Base-by-base conservation (phyloP, 2,113 vertebrate species). In the Cromileptes altivelis region DNA sequence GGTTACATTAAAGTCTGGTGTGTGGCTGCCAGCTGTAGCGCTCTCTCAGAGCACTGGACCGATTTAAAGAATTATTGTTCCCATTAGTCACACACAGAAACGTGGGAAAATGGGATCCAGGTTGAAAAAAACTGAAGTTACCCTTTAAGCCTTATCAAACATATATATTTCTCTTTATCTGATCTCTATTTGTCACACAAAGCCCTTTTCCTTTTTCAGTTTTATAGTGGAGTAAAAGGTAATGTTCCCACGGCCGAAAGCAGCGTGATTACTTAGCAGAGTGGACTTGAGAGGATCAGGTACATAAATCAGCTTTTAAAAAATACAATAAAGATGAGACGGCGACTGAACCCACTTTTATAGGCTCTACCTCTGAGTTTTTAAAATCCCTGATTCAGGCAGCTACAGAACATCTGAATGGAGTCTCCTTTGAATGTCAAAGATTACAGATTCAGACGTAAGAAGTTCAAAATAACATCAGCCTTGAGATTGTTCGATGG, bases 301-400 rank as follows among this genome's bases (percentile, higher is more conserved):
- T 19, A 18, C 63, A 81, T 88, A 61, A 81, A 83, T 83, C 61
- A 50, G 68, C 71, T 73, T 87, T 60, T 55, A 67, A 45, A 62
- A 75, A 74, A 70, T 7, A 71, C 75, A 73, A 52, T 53, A 33
- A 73, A 81, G 73, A 67, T 55, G 30, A 71, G 62, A 64, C 42
- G 2, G 18, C 0, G 74, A 37, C 18, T 68, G 40, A 64, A 67
- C 4, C 13, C 13, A 37, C 33, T 72, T 85, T 72, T 64, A 83
- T 50, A 53, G 27, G 33, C 15, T 70, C 19, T 52, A 6, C 47
- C 23, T 55, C 11, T 25, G 12, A 65, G 17, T 71, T 70, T 70
- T n/a, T 27, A 1, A 68, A 70, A 71, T 65, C 50, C 70, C 42
- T 14, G 50, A 75, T 61, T 67, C 6, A 15, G 76, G 65, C n/a